A percentile compares a stretch with the other conserved stretches of the same genome.
These are phyloP conservation scores for Proctacanthus coquilletti DNA, from an alignment of 1,140 invertebrate genomes.

Conservation along the genomic window DNA sequence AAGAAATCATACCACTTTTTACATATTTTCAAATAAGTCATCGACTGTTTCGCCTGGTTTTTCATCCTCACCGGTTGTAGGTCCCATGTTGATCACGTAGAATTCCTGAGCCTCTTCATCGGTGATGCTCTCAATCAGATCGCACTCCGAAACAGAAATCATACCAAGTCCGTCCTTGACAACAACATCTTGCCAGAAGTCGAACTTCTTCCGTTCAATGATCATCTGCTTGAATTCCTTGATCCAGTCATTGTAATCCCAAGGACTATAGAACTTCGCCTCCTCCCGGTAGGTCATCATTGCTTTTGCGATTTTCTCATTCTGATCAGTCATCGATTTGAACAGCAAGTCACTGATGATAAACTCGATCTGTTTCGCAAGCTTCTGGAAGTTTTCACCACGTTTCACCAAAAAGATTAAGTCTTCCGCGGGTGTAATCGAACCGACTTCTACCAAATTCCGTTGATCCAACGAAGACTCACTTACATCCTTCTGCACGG, in stretches of 20 bases:
- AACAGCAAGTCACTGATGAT: not conserved
- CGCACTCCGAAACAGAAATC: slow-evolving; percentile 21
- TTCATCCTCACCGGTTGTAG: not conserved
- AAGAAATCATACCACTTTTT: too few species aligned
- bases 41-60: not conserved
- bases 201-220: slow-evolving; percentile 12
- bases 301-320: slow-evolving; percentile 13
- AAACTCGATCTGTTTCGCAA: not conserved
- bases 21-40: not conserved
- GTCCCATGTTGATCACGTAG: slow-evolving; percentile 8
- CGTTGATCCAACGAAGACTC: not conserved
- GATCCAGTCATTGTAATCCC: slow-evolving; percentile 23
- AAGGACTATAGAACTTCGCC: slow-evolving; percentile 16
- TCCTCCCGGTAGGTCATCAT: slow-evolving; percentile 16
- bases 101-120: slow-evolving; percentile 15
- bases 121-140: slow-evolving; percentile 17
- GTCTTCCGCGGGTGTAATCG: not conserved
- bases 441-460: not conserved
- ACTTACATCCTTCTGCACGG: not conserved
- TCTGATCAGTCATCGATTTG: slow-evolving; percentile 3
- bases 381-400: not conserved
- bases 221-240: slow-evolving; percentile 17
- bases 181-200: slow-evolving; percentile 19
- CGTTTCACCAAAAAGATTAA: not conserved
- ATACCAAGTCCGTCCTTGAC: slow-evolving; percentile 18